phyloP scores from a whole-genome alignment of 37 sponge, comb jelly and placozoan species.

The Aplysina aerophoba region DNA sequence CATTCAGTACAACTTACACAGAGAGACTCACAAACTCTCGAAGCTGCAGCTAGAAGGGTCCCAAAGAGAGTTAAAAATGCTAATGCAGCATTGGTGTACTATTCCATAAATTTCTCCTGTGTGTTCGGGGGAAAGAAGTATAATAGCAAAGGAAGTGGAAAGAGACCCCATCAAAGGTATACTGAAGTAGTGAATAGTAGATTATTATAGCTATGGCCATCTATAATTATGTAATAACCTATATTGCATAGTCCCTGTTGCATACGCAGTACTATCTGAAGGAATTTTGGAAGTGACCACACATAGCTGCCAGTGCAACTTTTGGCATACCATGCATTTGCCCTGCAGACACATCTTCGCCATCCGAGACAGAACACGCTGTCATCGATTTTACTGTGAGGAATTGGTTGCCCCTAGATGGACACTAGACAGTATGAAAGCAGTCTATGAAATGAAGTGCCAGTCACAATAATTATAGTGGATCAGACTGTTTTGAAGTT shows the following conservation, averaged over 20 bases:
- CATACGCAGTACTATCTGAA: too few species aligned
- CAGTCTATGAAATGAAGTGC: neutral
- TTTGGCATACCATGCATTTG: conserved; percentile 45
- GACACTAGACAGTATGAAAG: neutral
- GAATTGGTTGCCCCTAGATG: conserved; percentile 12
- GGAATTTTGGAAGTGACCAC: conserved; percentile 30
- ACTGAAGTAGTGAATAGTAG: too few species aligned
- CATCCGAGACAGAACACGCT: neutral
- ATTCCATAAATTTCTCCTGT: conserved; percentile 31
- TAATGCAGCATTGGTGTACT: conserved; percentile 37
- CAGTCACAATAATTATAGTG: neutral
- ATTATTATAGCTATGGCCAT: too few species aligned
- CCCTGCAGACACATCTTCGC: conserved; percentile 73
- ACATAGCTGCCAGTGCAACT: conserved; percentile 48
- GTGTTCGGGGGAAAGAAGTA: too few species aligned
- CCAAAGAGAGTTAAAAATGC: conserved; percentile 44
- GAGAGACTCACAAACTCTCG: conserved; percentile 34
- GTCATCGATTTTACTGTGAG: neutral
- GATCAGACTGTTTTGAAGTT: conserved; percentile 1
- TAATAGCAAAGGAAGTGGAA: too few species aligned
- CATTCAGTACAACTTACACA: conserved; percentile 25
- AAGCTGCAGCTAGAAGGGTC: conserved; percentile 32
- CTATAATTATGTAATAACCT: too few species aligned
- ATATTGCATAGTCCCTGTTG: too few species aligned
- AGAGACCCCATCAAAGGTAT: too few species aligned